Evolutionary conservation across 2,113 vertebrate genomes (phyloP).

Genomic region (Aegotheles bennettii): DNA sequence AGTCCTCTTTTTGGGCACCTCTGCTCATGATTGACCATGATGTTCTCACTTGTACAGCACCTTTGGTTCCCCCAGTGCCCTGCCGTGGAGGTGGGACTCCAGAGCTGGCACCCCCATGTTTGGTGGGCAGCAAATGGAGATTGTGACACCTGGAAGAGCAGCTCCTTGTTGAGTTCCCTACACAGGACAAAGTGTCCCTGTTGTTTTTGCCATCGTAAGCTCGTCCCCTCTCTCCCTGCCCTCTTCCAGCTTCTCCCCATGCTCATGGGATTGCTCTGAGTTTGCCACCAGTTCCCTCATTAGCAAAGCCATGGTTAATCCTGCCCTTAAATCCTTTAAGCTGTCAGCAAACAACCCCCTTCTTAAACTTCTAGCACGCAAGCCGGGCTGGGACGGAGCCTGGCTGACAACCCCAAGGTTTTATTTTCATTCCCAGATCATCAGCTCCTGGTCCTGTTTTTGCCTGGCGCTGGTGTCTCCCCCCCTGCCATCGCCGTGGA

Average conservation of each 20-base stretch:
- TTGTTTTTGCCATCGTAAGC: not conserved
- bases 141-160: not conserved
- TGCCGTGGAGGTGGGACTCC: not conserved
- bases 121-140: not conserved
- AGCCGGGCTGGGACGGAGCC: not conserved
- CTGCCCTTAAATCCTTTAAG: slow-evolving; percentile 65
- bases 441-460: not conserved
- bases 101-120: fast-evolving
- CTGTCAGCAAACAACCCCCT: slow-evolving; percentile 53
- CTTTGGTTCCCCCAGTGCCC: fast-evolving
- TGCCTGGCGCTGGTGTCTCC: not conserved
- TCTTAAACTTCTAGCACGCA: slow-evolving; percentile 50
- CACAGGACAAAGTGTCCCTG: not conserved
- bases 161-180: fast-evolving
- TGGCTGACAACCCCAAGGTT: not conserved
- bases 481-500: fast-evolving
- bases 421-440: not conserved
- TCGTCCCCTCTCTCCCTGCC: not conserved
- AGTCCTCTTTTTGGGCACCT: not conserved
- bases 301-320: slow-evolving; percentile 63
- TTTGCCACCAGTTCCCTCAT: slow-evolving; percentile 9
- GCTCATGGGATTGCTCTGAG: not conserved
- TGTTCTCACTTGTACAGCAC: not conserved
- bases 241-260: slow-evolving; percentile 11
- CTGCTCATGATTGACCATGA: fast-evolving